Conservation (phyloP, 2,797 vertebrate genomes). For the Aphelocoma californica region DNA sequence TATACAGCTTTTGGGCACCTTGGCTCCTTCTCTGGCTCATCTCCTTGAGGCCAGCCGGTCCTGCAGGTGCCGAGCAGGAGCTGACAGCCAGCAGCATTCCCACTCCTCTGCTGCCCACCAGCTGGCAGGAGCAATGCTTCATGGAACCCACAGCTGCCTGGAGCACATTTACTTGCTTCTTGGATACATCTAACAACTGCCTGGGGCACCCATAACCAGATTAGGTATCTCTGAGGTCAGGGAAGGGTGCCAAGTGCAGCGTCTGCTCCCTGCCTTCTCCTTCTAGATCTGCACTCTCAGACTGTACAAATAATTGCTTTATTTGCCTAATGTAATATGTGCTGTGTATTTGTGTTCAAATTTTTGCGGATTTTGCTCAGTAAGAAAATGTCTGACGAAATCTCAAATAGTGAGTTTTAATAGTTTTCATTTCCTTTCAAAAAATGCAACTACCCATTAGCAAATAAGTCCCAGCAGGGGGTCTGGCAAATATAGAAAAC, state of each 20-base stretch:
- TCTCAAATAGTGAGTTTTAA: not conserved
- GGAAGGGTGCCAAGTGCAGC: not conserved
- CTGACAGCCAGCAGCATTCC: not conserved
- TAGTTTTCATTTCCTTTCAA: not conserved
- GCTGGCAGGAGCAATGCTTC: not conserved
- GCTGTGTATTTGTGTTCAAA: not conserved
- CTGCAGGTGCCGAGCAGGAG: not conserved
- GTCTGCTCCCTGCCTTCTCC: conserved; percentile 3
- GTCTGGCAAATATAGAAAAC: not conserved
- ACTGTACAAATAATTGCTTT: not conserved
- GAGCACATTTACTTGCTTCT: not conserved
- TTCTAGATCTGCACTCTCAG: not conserved
- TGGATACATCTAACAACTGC: not conserved
- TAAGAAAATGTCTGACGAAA: not conserved
- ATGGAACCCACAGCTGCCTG: not conserved
- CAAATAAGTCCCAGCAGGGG: not conserved
- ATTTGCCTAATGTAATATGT: not conserved
- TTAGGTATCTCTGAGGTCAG: not conserved
- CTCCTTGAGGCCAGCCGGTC: not conserved
- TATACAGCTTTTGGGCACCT: not conserved
- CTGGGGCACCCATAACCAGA: not conserved
- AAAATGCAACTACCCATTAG: not conserved
- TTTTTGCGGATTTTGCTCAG: not conserved
- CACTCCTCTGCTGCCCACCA: not conserved
- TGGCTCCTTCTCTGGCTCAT: not conserved